A percentile compares a stretch with the other conserved stretches of the same genome.
These are phyloP conservation scores for Lindbergichthys nudifrons DNA, from an alignment of 2,797 vertebrate species.

Conservation along the genomic window DNA sequence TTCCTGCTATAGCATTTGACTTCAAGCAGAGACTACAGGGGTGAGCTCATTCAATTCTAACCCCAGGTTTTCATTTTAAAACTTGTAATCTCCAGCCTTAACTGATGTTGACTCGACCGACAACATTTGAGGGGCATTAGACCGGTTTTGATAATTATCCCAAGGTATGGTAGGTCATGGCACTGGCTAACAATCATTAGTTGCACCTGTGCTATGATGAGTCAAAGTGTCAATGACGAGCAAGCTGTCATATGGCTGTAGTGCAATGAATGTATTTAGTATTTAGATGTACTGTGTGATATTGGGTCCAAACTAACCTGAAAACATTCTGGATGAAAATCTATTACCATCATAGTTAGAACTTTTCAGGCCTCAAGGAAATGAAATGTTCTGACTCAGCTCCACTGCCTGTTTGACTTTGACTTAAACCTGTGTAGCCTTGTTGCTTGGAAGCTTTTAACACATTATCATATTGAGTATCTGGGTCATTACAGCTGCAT, in stretches of 20 bases:
- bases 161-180: neutral
- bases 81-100: too few relatives aligned
- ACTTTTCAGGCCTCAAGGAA: neutral
- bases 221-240: neutral
- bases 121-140: neutral
- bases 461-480: neutral
- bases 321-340: neutral
- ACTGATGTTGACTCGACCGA: too few relatives aligned
- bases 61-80: too few relatives aligned
- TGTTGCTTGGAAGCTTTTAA: constrained; percentile 1
- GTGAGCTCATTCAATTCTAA: neutral
- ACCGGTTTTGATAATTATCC: neutral
- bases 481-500: neutral
- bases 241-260: neutral
- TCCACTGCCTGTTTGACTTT: neutral
- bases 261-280: neutral
- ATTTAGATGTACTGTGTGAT: neutral
- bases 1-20: too few relatives aligned
- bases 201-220: neutral
- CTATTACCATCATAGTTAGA: neutral
- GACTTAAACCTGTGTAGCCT: neutral
- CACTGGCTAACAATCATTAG: neutral
- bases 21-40: too few relatives aligned
- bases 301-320: neutral
- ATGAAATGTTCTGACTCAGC: neutral